Evolutionary conservation across 92 coral and sea anemone species (phyloP), one percentile per base, ranked within the genome.

Genomic region (Meandrina meandrites): DNA sequence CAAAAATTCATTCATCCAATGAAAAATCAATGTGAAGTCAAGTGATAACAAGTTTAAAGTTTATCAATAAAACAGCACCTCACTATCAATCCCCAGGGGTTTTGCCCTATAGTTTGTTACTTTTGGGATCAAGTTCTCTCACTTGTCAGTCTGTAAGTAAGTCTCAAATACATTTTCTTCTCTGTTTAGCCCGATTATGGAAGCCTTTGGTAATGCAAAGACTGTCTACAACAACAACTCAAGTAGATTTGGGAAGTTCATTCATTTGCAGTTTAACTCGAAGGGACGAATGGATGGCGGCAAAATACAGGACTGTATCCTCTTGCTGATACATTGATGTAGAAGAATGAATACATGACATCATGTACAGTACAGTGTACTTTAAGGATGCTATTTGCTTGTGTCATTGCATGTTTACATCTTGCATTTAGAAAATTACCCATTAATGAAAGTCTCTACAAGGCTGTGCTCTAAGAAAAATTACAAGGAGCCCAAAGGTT

Each of bases 171-270:
- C 17, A 14, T 40, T 57, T 77, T 16, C 53, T 64, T 51, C 40
- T 57, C 48, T 85, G 35, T 90, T 8, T 74, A 97, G 99, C 83
- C 99, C 99, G 21, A 97, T 97, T 67, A 87, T 97, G 95, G 99
- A 97, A 86, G 98, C 98, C 30, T 97, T 97, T 92, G 99, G 99
- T 10, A 97, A 97, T 90, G 98, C 99, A 70, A 97, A 97, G 93
- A 97, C 99, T 58, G 98, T 97, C 45, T 97, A 97, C 87, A 97
- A 97, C 89, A 97, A 97, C 93, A 97, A 97, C 84, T 97, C 99
- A 21, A 97, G 99, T 68, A 87, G 99, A 86, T 97, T 97, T 90
- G 99, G 99, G 56, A 97, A 97, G 95, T 97, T 94, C 85, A 96
- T 97, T 76, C 94, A 94, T 35, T 86, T 97, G 27, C 91, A 92